Base-by-base conservation (phyloP, 1,140 invertebrate species). In the Drepana arcuata region DNA sequence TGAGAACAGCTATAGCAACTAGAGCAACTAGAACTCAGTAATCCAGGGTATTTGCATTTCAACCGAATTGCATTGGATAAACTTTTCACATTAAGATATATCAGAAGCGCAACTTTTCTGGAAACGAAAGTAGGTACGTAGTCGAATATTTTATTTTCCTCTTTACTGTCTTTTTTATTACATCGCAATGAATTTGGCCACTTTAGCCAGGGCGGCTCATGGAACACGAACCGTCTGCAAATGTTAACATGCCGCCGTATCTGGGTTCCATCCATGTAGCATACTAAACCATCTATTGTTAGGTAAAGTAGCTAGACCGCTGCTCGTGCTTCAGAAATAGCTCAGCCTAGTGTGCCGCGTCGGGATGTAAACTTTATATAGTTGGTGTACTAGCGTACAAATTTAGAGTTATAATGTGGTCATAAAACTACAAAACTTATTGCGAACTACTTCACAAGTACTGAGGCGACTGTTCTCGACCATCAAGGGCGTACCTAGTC, bases 21-120 rank as follows among this genome's bases (percentile, higher is more conserved):
- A n/a, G n/a, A n/a, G n/a, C n/a, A n/a, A n/a, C n/a, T n/a, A n/a
- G n/a, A n/a, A n/a, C n/a, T n/a, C n/a, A n/a, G n/a, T n/a, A 48
- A 55, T 60, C 50, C 30, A 32, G 40, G 26, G 32, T 34, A 63
- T 73, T 69, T 67, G 51, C 52, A 65, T 74, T 65, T 60, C 50
- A 60, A 67, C 58, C 47, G 51, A 37, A 67, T 51, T 37, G 33
- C 43, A 49, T 63, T 59, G 23, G 36, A 37, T 23, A 46, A 72
- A 72, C 51, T 75, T 75, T 70, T 56, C 59, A 59, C 55, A 66
- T 67, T 52, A 56, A 53, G 48, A 45, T 42, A 48, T 41, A 48
- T 38, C 42, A 37, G 37, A 65, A 60, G n/a, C 24, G 18, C 9
- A 21, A 28, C 59, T 67, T 56, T 45, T 33, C 34, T 23, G 35